phyloP scores from a whole-genome alignment of 1,140 invertebrate genomes.

The Dreissena polymorpha region DNA sequence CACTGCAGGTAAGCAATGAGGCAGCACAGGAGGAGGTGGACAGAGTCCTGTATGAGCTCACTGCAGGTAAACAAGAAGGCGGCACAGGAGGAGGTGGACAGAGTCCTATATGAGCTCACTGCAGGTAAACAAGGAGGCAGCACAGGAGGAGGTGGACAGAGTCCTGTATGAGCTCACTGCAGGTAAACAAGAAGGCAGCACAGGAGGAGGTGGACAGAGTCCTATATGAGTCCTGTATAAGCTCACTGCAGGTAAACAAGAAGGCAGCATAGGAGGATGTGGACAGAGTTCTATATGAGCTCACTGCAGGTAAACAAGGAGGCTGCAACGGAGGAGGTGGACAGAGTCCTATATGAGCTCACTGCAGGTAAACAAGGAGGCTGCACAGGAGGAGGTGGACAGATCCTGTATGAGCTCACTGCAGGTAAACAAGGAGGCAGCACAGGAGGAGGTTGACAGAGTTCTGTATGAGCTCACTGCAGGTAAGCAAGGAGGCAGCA shows the following conservation, averaged over 20 bases:
- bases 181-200: constrained; percentile 88
- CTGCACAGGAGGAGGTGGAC: constrained; percentile 95
- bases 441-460: constrained; percentile 96
- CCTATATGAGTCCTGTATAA: no score
- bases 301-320: constrained; percentile 90
- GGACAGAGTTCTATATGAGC: constrained; percentile 97
- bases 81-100: constrained; percentile 95
- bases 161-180: constrained; percentile 98
- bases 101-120: constrained; percentile 97
- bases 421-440: constrained; percentile 89
- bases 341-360: constrained; percentile 97
- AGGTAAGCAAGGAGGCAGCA: constrained; percentile 88
- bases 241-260: constrained; percentile 89
- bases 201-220: constrained; percentile 97
- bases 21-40: no score
- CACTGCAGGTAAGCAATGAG: no score
- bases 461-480: constrained; percentile 98
- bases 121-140: constrained; percentile 89
- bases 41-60: no score
- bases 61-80: no score
- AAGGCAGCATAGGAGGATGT: constrained; percentile 95
- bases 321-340: constrained; percentile 94
- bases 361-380: constrained; percentile 90
- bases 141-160: constrained; percentile 96
- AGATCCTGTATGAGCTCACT: constrained; percentile 98